Base-by-base conservation (phyloP, 2,113 vertebrate genomes). In the Romanogobio albipinnatus region DNA sequence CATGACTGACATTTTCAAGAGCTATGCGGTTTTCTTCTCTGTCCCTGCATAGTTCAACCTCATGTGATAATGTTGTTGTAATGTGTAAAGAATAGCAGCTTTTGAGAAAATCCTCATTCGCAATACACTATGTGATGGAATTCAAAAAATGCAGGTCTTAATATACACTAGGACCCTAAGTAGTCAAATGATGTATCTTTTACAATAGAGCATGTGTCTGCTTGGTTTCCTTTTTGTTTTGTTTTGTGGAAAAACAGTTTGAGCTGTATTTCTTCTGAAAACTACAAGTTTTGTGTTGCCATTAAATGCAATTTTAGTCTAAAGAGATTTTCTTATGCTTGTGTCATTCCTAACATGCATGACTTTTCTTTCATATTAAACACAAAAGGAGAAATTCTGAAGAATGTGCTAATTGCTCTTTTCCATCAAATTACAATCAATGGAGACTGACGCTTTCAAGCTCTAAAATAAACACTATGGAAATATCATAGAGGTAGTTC, bases 1-100 rank as follows among this genome's bases (percentile, higher is more conserved):
- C 74, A 29, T 84, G 83, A 71, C 29, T 85, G 84, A 71, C 84
- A 79, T 85, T 85, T 85, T 79, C 10, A 62, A 79, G 66, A 74
- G 84, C 76, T 47, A n/a, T 71, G 76, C 19, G 62, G 62, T 70
- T 84, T 84, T 79, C 49, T 70, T 85, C 51, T 85, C 83, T 43
- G 81, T 81, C 81, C 81, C 81, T 39, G 64, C 33, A 71, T 33
- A 85, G 66, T 85, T 79, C 84, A 45, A 58, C 84, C 76, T 36
- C 36, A 79, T 58, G 76, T 78, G 53, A 45, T 56, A 68, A 76
- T 68, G 75, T 43, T 39, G 26, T 68, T 78, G 43, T 78, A 81
- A 68, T 81, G 29, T 82, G 81, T 71, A 82, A 68, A 82, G 80
- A 71, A 82, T 71, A 71, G 62, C 80, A 71, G 49, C 47, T 71